phyloP scores from a whole-genome alignment of 2,113 vertebrate genomes.

The Pelusios castaneus region DNA sequence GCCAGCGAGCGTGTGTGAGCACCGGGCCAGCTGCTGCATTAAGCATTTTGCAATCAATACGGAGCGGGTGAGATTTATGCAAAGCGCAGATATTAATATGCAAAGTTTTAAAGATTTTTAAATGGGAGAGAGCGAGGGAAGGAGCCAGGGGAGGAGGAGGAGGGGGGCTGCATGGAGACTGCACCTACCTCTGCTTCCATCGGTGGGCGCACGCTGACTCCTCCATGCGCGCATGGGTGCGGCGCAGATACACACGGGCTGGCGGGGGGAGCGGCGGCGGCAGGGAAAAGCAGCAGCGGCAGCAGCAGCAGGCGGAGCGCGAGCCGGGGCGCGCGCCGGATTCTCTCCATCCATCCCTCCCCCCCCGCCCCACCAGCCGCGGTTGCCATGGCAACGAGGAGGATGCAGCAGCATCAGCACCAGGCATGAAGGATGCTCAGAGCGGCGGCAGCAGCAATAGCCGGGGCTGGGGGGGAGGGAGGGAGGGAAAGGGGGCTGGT shows the following conservation, averaged over 20 bases:
- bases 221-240: constrained; percentile 85
- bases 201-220: constrained; percentile 88
- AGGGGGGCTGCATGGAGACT: constrained; percentile 58
- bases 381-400: constrained; percentile 72
- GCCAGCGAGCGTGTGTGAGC: constrained; percentile 53
- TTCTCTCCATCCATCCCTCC: constrained; percentile 75
- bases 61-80: constrained; percentile 76
- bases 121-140: constrained; percentile 71
- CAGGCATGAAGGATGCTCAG: constrained; percentile 70
- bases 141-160: constrained; percentile 62
- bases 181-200: constrained; percentile 90
- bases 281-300: constrained; percentile 74
- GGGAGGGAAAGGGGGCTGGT: constrained; percentile 53
- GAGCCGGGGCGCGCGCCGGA: constrained; percentile 76
- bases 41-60: constrained; percentile 78
- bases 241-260: constrained; percentile 72
- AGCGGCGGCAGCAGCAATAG: constrained; percentile 62
- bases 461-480: constrained; percentile 64
- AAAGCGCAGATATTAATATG: constrained; percentile 82
- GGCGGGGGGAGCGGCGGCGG: constrained; percentile 75
- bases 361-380: constrained; percentile 79
- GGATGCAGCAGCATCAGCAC: constrained; percentile 70
- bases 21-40: constrained; percentile 74
- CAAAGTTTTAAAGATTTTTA: constrained; percentile 81
- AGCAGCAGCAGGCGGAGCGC: constrained; percentile 75